A percentile compares a stretch with the other conserved stretches of the same genome.
Conservation (phyloP, 2,797 vertebrate genomes). For the Lacerta viridis region DNA sequence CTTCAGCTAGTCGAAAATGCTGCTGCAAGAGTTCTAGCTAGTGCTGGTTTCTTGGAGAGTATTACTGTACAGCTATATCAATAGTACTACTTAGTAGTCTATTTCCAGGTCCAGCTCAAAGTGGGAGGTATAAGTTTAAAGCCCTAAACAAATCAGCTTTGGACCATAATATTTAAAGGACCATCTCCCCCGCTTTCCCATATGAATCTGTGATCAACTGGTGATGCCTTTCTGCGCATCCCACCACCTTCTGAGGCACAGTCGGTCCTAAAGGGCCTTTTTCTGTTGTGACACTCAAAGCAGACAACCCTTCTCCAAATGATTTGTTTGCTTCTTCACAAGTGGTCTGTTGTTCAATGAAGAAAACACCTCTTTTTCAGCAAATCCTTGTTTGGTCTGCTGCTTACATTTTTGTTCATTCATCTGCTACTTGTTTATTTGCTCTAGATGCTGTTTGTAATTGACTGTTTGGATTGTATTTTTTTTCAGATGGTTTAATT, state of each 20-base stretch:
- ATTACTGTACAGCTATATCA: background rate
- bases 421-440: background rate
- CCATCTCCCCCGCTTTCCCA: background rate
- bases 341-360: background rate
- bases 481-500: background rate
- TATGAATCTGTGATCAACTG: background rate
- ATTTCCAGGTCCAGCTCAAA: background rate
- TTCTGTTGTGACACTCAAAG: no score
- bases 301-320: background rate
- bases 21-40: background rate
- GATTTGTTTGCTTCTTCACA: background rate
- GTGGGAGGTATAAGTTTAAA: background rate
- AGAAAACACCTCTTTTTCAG: background rate
- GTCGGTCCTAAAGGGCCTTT: no score
- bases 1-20: background rate
- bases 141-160: background rate
- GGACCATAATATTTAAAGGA: background rate
- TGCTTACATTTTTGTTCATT: background rate
- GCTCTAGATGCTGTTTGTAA: no score
- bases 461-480: background rate
- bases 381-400: background rate
- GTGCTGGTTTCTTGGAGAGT: background rate
- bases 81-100: background rate
- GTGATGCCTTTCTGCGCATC: background rate
- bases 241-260: no score